Evolutionary conservation across 2,797 vertebrate genomes (phyloP).

Genomic region (Discoglossus pictus): DNA sequence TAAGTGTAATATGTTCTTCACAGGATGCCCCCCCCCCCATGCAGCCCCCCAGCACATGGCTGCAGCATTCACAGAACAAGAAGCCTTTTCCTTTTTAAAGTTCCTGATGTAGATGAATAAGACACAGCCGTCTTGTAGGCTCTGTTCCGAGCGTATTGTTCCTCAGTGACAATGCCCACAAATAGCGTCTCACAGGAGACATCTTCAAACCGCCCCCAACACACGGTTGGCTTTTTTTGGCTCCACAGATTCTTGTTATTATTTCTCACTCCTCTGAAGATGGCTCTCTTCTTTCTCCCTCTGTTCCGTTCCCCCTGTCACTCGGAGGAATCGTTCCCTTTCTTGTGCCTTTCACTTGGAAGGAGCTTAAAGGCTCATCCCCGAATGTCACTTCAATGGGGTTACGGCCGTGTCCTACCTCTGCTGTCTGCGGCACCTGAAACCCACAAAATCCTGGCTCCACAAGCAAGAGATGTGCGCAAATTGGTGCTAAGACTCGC

Average conservation of each 20-base stretch:
- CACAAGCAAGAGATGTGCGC: constrained; percentile 30
- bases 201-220: constrained; percentile 49
- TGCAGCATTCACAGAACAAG: constrained; percentile 35
- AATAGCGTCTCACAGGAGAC: constrained; percentile 50
- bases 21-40: neutral
- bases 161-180: constrained; percentile 52
- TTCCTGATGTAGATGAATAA: constrained; percentile 50
- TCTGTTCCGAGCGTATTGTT: constrained; percentile 46
- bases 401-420: constrained; percentile 48
- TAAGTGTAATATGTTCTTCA: neutral
- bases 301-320: constrained; percentile 46
- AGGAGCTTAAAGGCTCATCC: constrained; percentile 47
- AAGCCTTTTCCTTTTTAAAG: constrained; percentile 39
- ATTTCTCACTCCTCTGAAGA: constrained; percentile 47
- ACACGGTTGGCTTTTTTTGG: constrained; percentile 48
- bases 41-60: constrained; percentile 14
- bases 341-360: constrained; percentile 48
- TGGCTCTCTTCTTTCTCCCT: constrained; percentile 44
- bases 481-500: constrained; percentile 38
- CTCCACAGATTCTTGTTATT: constrained; percentile 49
- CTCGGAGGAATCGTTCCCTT: constrained; percentile 51
- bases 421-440: constrained; percentile 48
- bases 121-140: constrained; percentile 44
- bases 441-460: constrained; percentile 36
- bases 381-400: constrained; percentile 43